These are phyloP conservation scores for Gymnogyps californianus DNA, from an alignment of 2,113 vertebrate species.

Conservation along the genomic window DNA sequence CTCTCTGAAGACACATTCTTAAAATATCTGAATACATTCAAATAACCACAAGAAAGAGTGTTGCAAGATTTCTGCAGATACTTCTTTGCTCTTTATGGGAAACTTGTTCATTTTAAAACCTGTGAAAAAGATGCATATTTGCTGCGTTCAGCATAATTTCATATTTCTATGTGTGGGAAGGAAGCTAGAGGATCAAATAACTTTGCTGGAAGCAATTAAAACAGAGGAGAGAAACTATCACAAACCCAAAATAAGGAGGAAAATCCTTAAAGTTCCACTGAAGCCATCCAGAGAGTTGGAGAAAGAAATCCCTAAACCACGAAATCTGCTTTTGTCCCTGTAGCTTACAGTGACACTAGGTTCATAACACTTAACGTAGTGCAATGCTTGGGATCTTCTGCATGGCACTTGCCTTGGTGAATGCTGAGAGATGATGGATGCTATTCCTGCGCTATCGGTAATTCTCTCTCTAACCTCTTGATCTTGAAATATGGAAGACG, in stretches of 20 bases:
- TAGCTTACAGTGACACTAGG: neutral
- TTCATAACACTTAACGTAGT: rapidly evolving
- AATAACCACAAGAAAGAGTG: neutral
- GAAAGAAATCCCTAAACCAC: neutral
- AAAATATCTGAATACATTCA: neutral
- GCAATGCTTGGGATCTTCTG: neutral
- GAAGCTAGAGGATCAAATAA: neutral
- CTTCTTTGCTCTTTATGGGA: neutral
- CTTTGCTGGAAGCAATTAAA: neutral
- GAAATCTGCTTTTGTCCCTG: neutral
- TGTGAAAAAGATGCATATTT: neutral
- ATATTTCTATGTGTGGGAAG: neutral
- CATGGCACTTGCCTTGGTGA: neutral
- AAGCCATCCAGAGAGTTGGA: neutral
- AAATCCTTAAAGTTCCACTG: neutral
- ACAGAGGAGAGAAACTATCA: neutral
- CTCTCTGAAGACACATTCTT: neutral
- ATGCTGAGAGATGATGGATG: rapidly evolving
- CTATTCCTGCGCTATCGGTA: neutral
- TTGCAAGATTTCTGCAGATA: neutral
- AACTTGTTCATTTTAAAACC: neutral
- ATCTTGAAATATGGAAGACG: neutral
- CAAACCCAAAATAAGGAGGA: neutral
- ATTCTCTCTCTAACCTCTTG: neutral
- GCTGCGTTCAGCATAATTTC: neutral